Conservation (phyloP, 2,797 vertebrate genomes). For the Luscinia megarhynchos region DNA sequence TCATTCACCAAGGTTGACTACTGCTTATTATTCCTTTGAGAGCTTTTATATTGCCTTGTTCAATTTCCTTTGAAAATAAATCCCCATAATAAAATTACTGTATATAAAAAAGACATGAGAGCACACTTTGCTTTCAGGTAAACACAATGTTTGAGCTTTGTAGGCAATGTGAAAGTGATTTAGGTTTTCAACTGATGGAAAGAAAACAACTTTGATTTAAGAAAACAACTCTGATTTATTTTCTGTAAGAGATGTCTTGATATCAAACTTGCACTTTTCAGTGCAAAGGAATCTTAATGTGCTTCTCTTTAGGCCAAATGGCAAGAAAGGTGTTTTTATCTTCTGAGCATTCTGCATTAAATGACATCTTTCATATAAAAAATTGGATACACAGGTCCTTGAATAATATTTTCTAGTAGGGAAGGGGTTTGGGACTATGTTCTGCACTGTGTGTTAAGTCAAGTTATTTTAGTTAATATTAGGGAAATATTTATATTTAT, state of each 20-base stretch:
- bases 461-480: background rate
- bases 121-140: background rate
- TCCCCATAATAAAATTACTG: conserved; percentile 42
- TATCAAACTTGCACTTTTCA: background rate
- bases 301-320: background rate
- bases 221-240: background rate
- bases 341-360: background rate
- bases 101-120: background rate
- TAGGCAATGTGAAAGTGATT: background rate
- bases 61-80: conserved; percentile 55
- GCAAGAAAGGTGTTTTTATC: background rate
- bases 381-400: background rate
- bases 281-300: background rate
- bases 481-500: background rate
- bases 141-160: background rate
- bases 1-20: background rate
- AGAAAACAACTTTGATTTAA: background rate
- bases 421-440: background rate
- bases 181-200: background rate
- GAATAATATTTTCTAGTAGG: background rate
- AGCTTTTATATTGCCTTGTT: conserved; percentile 47
- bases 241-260: background rate
- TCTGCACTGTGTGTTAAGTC: background rate
- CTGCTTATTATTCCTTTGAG: conserved; percentile 43
- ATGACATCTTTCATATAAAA: background rate